Evolutionary conservation across 2,888 invertebrate genomes (phyloP).

Genomic region (Trilocha varians): DNA sequence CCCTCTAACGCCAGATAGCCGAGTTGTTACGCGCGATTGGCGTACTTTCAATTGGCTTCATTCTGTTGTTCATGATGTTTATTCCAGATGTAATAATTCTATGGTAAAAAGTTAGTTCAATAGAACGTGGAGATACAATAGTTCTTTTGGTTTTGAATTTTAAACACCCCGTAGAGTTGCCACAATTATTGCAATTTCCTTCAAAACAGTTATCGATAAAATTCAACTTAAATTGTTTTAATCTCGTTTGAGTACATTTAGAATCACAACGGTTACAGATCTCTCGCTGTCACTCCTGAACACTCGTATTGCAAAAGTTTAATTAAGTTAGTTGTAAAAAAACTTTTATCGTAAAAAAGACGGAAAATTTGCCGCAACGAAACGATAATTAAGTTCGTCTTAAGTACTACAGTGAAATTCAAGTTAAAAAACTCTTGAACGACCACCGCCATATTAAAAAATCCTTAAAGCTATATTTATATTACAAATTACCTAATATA

Average conservation of each 20-base stretch:
- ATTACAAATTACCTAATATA: slow-evolving; percentile 73
- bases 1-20: too few relatives aligned
- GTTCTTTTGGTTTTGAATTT: slow-evolving; percentile 26
- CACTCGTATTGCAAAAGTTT: slow-evolving; percentile 10
- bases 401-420: slow-evolving; percentile 62
- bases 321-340: not conserved
- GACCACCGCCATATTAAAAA: slow-evolving; percentile 68
- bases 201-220: not conserved
- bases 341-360: slow-evolving; percentile 8
- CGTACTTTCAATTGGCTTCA: too few relatives aligned
- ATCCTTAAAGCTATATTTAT: slow-evolving; percentile 56
- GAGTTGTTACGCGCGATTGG: too few relatives aligned
- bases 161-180: slow-evolving; percentile 37
- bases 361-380: slow-evolving; percentile 34
- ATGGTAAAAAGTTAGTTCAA: too few relatives aligned
- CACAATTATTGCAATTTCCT: slow-evolving; percentile 18
- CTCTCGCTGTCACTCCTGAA: slow-evolving; percentile 37
- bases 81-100: too few relatives aligned
- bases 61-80: too few relatives aligned
- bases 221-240: slow-evolving; percentile 32
- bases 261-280: slow-evolving; percentile 65
- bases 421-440: slow-evolving; percentile 46
- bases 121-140: not conserved
- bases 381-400: slow-evolving; percentile 47
- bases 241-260: slow-evolving; percentile 67